Base-by-base conservation (phyloP, 2,888 invertebrate genomes). In the Zaprionus lineosus region DNA sequence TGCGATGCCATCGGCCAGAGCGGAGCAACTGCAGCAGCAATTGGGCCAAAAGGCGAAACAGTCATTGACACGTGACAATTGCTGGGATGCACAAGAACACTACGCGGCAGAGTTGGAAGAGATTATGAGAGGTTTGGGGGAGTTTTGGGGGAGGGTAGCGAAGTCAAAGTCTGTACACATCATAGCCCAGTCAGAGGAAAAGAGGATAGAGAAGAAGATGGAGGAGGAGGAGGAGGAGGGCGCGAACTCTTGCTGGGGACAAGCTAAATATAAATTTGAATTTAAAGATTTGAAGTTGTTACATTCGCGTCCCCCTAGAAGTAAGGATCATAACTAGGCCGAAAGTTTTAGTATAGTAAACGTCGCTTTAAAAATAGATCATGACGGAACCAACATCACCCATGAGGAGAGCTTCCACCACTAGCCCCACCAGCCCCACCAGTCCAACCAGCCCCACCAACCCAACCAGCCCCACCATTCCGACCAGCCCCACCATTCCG, bases 11-110 rank as follows among this genome's bases (percentile, higher is more conserved):
- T n/a, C n/a, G 74, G 47, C 39, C 29, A 60, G 40, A 16, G 6
- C 7, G 3, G 12, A 43, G 51, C 36, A 39, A 37, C n/a, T 37
- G 36, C 34, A 37, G 57, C 57, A 50, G 11, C 53, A 81, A 86
- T 60, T 81, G 68, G 81, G 86, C 74, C 81, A 81, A 81, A 81
- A 81, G 81, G 86, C 81, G 82, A 81, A 66, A 64, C 70, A 86
- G 81, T 86, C 81, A 84, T 73, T 76, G 81, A 81, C 86, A 81
- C 67, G 59, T 58, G 64, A 64, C 68, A 71, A 29, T 36, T n/a
- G n/a, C n/a, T n/a, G n/a, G n/a, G n/a, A n/a, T n/a, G n/a, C n/a
- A n/a, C n/a, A n/a, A n/a, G n/a, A n/a, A n/a, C n/a, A n/a, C n/a
- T n/a, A n/a, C n/a, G n/a, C n/a, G n/a, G n/a, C n/a, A n/a, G n/a